These are phyloP conservation scores for Mythimna ferrago DNA, from an alignment of 2,888 invertebrate genomes.

Conservation along the genomic window DNA sequence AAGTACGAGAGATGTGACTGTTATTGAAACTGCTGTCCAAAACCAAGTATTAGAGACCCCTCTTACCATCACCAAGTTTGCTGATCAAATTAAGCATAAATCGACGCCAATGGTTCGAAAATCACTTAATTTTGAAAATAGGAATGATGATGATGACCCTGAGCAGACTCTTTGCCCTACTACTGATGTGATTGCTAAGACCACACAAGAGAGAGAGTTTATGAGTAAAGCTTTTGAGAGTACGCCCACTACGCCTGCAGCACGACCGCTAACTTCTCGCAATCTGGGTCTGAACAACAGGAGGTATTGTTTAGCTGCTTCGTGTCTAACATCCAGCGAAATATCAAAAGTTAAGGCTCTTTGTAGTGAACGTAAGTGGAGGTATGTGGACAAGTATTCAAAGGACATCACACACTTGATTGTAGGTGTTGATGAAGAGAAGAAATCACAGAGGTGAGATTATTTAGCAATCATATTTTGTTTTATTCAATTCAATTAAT, in stretches of 20 bases:
- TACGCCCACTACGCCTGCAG: constrained; percentile 68
- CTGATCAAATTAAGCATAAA: constrained; percentile 80
- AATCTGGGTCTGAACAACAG: constrained; percentile 55
- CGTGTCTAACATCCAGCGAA: constrained; percentile 77
- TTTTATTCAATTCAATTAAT: neutral
- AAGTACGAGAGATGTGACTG: constrained; percentile 69
- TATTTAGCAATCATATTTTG: neutral
- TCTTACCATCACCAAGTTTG: constrained; percentile 81
- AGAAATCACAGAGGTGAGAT: constrained; percentile 82
- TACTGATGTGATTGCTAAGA: constrained; percentile 72
- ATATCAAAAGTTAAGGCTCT: constrained; percentile 73
- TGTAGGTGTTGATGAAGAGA: constrained; percentile 84
- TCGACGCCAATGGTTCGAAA: constrained; percentile 86
- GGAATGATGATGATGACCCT: constrained; percentile 70
- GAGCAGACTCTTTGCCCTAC: constrained; percentile 80
- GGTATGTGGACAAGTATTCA: constrained; percentile 79
- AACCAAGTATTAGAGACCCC: constrained; percentile 78
- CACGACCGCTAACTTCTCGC: constrained; percentile 56
- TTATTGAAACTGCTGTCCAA: constrained; percentile 64
- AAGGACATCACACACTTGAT: constrained; percentile 85
- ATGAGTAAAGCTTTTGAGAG: constrained; percentile 82
- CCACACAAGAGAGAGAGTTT: constrained; percentile 84
- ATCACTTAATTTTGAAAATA: constrained; percentile 79
- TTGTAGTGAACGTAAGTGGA: constrained; percentile 76
- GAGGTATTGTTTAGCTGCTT: constrained; percentile 78